These are phyloP conservation scores for Entomyzon cyanotis DNA, from an alignment of 2,113 vertebrate species.

Conservation along the genomic window DNA sequence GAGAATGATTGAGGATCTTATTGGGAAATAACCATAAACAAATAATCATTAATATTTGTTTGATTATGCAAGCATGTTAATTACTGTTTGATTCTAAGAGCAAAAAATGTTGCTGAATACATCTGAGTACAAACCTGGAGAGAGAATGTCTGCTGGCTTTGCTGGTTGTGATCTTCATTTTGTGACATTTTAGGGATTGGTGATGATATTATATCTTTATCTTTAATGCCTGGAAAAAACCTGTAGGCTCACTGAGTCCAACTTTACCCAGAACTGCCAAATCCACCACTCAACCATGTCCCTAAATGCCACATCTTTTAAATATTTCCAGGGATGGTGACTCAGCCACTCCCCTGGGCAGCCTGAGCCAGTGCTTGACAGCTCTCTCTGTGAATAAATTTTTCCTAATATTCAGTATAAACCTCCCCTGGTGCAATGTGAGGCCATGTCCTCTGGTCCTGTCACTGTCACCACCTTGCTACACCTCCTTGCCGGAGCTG, in stretches of 20 bases:
- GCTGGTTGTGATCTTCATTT: not conserved
- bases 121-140: not conserved
- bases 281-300: not conserved
- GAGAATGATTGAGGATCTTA: not conserved
- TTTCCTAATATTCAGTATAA: not conserved
- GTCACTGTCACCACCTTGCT: not conserved
- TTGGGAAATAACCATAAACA: not conserved
- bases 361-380: not conserved
- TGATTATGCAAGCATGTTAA: not conserved
- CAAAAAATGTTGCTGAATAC: not conserved
- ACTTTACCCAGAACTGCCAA: not conserved
- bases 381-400: not conserved
- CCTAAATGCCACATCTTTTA: not conserved
- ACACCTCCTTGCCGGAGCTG: not conserved
- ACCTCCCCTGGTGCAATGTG: not conserved
- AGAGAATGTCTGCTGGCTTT: not conserved
- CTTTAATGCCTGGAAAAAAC: not conserved
- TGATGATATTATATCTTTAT: not conserved
- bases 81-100: not conserved
- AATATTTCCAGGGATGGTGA: not conserved
- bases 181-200: not conserved
- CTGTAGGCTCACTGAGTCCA: not conserved
- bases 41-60: not conserved
- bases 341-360: not conserved
- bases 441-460: not conserved